These are phyloP conservation scores for Lates calcarifer DNA, from an alignment of 2,113 vertebrate genomes.

Conservation along the genomic window DNA sequence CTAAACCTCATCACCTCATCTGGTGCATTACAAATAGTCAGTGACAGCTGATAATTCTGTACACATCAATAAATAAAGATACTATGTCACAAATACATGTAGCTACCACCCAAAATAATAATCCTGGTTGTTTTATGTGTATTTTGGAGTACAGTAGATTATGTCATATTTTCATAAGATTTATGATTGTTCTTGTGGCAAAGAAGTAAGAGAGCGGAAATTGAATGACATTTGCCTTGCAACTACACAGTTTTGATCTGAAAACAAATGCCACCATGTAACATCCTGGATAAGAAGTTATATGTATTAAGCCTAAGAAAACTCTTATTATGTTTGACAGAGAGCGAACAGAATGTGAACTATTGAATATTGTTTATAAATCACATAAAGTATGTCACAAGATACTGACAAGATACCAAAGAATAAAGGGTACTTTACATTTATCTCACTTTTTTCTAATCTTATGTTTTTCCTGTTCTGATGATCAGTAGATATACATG, in stretches of 20 bases:
- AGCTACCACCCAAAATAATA: neutral
- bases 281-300: neutral
- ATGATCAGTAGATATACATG: no score
- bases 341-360: neutral
- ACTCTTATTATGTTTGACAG: neutral
- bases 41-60: neutral
- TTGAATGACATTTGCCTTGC: no score
- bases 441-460: no score
- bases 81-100: neutral
- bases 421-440: no score
- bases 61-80: neutral
- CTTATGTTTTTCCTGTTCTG: no score
- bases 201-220: neutral
- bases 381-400: no score
- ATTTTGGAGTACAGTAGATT: neutral
- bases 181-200: neutral
- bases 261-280: neutral
- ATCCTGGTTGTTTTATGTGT: neutral
- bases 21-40: neutral
- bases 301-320: neutral
- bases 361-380: neutral
- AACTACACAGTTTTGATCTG: neutral
- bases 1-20: neutral
- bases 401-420: no score
- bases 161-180: neutral